Conservation (phyloP, 2,888 invertebrate genomes). For the Subacronicta megacephala region DNA sequence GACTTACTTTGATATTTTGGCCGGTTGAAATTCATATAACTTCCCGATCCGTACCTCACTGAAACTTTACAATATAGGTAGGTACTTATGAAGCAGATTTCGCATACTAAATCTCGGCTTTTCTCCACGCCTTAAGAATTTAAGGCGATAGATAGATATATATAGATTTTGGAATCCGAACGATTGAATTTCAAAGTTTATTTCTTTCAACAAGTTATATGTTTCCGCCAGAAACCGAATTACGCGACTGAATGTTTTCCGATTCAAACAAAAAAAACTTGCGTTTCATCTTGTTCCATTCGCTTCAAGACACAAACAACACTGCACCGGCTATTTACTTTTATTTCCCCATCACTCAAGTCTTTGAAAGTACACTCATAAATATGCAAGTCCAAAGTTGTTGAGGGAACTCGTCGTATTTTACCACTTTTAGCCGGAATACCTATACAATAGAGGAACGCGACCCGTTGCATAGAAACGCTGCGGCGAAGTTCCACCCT, state of each 20-base stretch:
- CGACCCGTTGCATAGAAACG: slow-evolving; percentile 71
- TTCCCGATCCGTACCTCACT: slow-evolving; percentile 39
- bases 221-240: slow-evolving; percentile 11
- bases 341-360: slow-evolving; percentile 83
- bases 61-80: slow-evolving; percentile 40
- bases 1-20: background rate
- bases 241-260: slow-evolving; percentile 24
- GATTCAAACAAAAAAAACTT: slow-evolving; percentile 46
- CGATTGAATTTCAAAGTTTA: slow-evolving; percentile 35
- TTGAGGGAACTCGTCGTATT: slow-evolving; percentile 77
- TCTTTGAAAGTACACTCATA: slow-evolving; percentile 83
- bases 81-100: slow-evolving; percentile 46
- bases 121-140: slow-evolving; percentile 19
- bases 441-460: slow-evolving; percentile 76
- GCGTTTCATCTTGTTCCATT: slow-evolving; percentile 61
- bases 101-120: slow-evolving; percentile 36
- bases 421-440: slow-evolving; percentile 77
- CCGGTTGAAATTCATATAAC: slow-evolving; percentile 29
- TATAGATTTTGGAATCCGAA: too few relatives aligned
- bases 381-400: slow-evolving; percentile 83
- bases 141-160: too few relatives aligned
- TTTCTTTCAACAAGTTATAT: slow-evolving; percentile 23
- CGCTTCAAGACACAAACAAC: slow-evolving; percentile 68
- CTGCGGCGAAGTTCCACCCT: slow-evolving; percentile 74
- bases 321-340: slow-evolving; percentile 75